Evolutionary conservation across 2,113 vertebrate genomes (phyloP), one percentile per base, ranked within the genome.

Genomic region (Maccullochella peelii): DNA sequence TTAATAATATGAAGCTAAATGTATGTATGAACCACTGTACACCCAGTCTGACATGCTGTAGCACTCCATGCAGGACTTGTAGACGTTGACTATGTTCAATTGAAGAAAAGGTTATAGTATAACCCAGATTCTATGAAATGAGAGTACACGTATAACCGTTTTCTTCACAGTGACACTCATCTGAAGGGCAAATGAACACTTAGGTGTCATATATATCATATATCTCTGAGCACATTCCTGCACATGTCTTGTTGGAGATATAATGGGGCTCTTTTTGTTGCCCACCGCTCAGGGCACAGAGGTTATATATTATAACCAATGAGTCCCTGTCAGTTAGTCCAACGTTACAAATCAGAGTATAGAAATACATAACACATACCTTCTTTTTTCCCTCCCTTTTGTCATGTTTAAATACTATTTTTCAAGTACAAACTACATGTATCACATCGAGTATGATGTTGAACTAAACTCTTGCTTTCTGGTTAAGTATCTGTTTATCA

Each of bases 181-280:
- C 33, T 38, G 69, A 77, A 65, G 57, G 49, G 4, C 50, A 36
- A 66, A 66, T 50, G 27, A 62, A 54, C 62, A 63, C 63, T 23
- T 44, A 6, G 10, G 55, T 77, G 47, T 83, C 67, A 63, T 1
- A 79, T 47, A 11, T 27, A 57, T 68, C 1, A 79, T 47, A 11
- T 27, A 57, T 68, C 23, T 68, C 63, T 36, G 6, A 70, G 50
- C 55, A 77, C 38, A 54, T 78, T 57, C 65, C 58, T 84, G 38
- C 65, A 52, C 68, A 61, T 52, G 57, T 38, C 23, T 58, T 57
- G 47, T 55, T 72, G 6, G 14, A 44, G 52, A 14, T 62, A 40
- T 59, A 68, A 75, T 27, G 44, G 25, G 23, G 23, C 50, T 73
- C 40, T 30, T 70, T 68, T 61, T 70, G 44, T 73, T 80, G 59